Conservation (phyloP, 2,113 vertebrate genomes). For the Cardinalis cardinalis region DNA sequence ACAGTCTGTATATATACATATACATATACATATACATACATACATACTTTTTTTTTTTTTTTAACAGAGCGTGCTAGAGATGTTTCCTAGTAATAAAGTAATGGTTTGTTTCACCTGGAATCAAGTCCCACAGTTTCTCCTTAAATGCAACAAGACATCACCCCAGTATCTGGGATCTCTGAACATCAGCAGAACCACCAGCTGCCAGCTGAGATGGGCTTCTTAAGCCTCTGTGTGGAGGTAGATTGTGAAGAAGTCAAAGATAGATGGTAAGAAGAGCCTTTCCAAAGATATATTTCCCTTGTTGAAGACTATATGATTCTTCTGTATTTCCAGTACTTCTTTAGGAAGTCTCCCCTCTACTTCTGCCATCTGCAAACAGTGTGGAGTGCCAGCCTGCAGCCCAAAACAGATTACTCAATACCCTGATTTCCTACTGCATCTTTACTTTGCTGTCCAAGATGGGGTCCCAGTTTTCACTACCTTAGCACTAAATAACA, state of each 20-base stretch:
- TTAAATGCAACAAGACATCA: not conserved
- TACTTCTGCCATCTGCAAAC: not conserved
- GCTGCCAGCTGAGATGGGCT: not conserved
- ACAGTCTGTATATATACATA: not conserved
- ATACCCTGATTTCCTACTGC: not conserved
- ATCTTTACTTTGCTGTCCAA: not conserved
- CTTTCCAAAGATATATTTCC: not conserved
- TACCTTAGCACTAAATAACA: not conserved
- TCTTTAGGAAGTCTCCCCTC: not conserved
- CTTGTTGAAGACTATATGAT: not conserved
- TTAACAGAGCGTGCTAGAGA: not conserved
- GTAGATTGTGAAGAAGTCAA: not conserved
- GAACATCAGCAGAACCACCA: not conserved
- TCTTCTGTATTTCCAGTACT: not conserved
- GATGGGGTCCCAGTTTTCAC: not conserved
- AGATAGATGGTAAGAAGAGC: not conserved
- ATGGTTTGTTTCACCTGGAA: not conserved
- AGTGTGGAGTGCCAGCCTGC: not conserved
- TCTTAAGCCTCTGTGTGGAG: not conserved
- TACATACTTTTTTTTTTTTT: no score
- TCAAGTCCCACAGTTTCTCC: not conserved
- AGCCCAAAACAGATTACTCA: not conserved
- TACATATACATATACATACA: no score
- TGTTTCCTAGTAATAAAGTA: not conserved
- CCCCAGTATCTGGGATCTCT: not conserved